Conservation (phyloP, 2,113 vertebrate genomes). For the Dromas ardeola region DNA sequence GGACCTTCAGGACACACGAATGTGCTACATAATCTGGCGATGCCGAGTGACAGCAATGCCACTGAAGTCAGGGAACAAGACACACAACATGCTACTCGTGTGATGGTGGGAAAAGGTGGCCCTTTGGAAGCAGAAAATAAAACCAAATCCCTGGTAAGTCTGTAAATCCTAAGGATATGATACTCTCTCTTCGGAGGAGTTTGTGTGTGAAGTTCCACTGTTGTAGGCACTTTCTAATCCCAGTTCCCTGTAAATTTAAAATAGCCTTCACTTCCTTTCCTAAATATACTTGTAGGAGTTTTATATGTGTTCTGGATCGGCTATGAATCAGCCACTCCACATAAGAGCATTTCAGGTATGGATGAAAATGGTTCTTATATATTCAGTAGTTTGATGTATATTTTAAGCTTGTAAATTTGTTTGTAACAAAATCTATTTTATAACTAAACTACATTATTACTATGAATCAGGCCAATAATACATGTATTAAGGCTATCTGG, state of each 20-base stretch:
- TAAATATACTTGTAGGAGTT: background rate
- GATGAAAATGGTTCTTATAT: background rate
- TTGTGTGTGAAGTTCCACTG: background rate
- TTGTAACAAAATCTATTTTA: constrained; percentile 10
- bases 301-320: constrained; percentile 10
- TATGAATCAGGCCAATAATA: background rate
- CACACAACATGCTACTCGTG: background rate
- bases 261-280: constrained; percentile 8
- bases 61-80: background rate
- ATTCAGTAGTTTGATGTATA: background rate
- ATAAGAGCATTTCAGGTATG: background rate
- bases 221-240: constrained; percentile 3
- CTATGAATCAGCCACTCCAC: background rate
- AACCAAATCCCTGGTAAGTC: background rate
- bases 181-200: background rate
- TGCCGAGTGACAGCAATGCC: background rate
- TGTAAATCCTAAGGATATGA: background rate
- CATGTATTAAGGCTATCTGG: background rate
- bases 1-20: background rate
- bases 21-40: background rate
- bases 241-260: constrained; percentile 29
- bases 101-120: background rate
- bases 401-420: constrained; percentile 19
- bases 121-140: background rate
- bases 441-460: background rate